Evolutionary conservation across 2,888 invertebrate species (phyloP), one percentile per base, ranked within the genome.

Genomic region (Anticlea derivata): DNA sequence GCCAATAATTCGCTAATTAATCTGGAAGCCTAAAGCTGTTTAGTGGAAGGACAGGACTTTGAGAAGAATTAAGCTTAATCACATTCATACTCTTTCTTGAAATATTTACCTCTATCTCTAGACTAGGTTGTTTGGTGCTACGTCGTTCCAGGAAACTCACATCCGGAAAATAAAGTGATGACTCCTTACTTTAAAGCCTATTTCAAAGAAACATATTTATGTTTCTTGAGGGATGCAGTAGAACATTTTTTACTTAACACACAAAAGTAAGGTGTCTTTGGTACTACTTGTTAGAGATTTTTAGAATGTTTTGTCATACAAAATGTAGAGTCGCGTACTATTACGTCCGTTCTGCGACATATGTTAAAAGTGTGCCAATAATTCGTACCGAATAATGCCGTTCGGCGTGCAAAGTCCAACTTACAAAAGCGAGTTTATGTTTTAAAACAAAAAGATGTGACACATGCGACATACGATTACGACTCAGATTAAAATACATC

Each of bases 1-100:
- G 20, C 45, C 39, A 47, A 50, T 55, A 31, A 49, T 43, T 58
- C 39, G 31, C 34, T 27, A 44, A 58, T 60, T 33, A 50, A 51
- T 53, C 35, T 50, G 33, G 35, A n/a, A n/a, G n/a, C n/a, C n/a
- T n/a, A n/a, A n/a, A 23, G 30, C 45, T 50, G 48, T 13, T 35
- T 33, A 43, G 27, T 38, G 43, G 46, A 50, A 60, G 56, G 56
- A 46, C 55, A 46, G 34, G 35, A 44, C 23, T 13, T 43, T 50
- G 26, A 38, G 29, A 27, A 23, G 41, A 43, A 45, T 27, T 45
- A 30, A 20, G 31, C 13, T 33, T 10, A 20, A 11, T 30, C 11
- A 33, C 7, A 24, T 22, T 22, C n/a, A 33, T 10, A 24, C 33
- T 34, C 17, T 26, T 43, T 43, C 43, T 33, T 41, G 23, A 31